Base-by-base conservation (phyloP, 2,113 vertebrate species). In the Microcebus jonahi region DNA sequence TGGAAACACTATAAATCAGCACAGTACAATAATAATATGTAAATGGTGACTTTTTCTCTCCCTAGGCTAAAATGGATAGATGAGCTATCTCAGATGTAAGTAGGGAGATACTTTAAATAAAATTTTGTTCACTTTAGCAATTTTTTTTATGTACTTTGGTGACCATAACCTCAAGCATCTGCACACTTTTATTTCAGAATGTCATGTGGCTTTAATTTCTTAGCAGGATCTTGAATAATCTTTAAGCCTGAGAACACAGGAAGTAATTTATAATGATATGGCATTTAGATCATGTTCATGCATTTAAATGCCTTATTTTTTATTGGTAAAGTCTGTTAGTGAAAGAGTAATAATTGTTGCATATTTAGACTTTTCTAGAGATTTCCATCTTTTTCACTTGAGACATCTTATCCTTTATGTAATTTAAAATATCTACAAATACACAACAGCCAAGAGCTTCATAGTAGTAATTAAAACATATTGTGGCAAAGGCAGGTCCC, bases 171-270 rank as follows among this genome's bases (percentile, higher is more conserved):
- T 27, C 34, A 80, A 87, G 45, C 11, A 81, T 71, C 45, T 85
- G 55, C 3, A 75, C 2, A 57, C n/a, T 92, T 88, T 87, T 75
- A 90, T 94, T 95, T 95, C 65, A 88, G 45, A 95, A 82, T 61
- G 25, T 77, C 77, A 86, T 81, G 18, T 89, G 61, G 61, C n/a
- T 96, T 91, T 95, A 95, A 91, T 94, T 95, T 95, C 82, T 96
- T 80, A 91, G 31, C 36, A 95, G 23, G 42, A 95, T 93, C 50
- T 95, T 84, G 21, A 92, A 39, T 88, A 94, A 94, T 61, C 57
- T 97, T 94, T 83, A 96, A 17, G 65, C 53, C n/a, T 88, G 85
- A 71, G 73, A 88, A 93, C 68, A 94, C n/a, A 95, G 59, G 61
- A 95, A 85, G 4, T 45, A 88, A 96, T 81, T 92, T 80, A 86